Percentiles rank a stretch among this genome's conserved stretches.
Conservation (phyloP, 92 coral and sea anemone species). For the Phenganax stokvisi region DNA sequence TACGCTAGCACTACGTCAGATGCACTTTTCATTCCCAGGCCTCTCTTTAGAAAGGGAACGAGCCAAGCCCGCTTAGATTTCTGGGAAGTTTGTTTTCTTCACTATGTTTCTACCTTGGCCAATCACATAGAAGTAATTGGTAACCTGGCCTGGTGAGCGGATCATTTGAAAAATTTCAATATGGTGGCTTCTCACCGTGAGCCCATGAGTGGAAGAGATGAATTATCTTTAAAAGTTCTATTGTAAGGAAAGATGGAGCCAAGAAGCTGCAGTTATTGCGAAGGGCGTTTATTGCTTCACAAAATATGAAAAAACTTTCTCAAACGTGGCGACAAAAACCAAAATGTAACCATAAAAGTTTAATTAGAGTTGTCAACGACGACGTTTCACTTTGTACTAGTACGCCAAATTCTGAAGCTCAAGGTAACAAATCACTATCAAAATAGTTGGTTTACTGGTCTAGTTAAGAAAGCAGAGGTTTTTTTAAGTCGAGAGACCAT, state of each 20-base stretch:
- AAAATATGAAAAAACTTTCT: constrained; percentile 64
- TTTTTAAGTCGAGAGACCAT: background rate
- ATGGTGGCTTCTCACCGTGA: constrained; percentile 11
- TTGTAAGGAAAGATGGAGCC: background rate
- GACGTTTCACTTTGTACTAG: background rate
- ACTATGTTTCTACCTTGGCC: background rate
- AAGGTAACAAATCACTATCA: background rate
- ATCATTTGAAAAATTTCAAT: constrained; percentile 17
- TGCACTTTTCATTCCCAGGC: too few relatives aligned
- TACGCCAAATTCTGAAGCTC: background rate
- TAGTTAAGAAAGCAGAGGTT: background rate
- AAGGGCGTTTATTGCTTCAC: background rate
- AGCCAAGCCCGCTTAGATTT: too few relatives aligned
- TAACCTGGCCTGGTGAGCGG: constrained; percentile 34
- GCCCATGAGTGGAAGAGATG: background rate
- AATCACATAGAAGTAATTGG: constrained; percentile 12
- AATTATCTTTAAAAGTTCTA: background rate
- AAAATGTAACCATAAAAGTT: constrained; percentile 35
- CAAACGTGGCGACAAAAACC: constrained; percentile 80
- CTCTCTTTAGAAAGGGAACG: too few relatives aligned
- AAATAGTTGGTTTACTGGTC: background rate
- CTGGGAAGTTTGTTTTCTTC: too few relatives aligned
- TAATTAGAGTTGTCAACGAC: background rate
- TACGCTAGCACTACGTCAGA: too few relatives aligned
- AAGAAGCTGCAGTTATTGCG: too few relatives aligned